Evolutionary conservation across 2,888 invertebrate species (phyloP), one percentile per base, ranked within the genome.

Genomic region (Schrankia costaestrigalis): DNA sequence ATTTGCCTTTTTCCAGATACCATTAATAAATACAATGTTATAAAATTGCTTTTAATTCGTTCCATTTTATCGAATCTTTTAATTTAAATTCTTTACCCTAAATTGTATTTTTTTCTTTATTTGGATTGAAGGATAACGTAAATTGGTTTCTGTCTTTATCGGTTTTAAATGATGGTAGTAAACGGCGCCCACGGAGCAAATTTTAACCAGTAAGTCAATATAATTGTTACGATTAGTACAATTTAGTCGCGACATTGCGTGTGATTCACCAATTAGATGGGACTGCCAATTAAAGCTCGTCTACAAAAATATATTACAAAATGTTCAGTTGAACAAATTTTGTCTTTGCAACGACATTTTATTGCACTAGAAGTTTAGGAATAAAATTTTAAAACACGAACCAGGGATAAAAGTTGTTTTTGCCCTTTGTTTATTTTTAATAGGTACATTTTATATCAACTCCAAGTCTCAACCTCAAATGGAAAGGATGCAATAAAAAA

Each of bases 161-260:
- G 74, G 71, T 56, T 69, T 68, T 65, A 67, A 79, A 77, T 75
- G 64, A 66, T 61, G 57, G 60, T 59, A 70, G 72, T 77, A 70
- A 71, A 71, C 62, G 62, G 71, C 77, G 75, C 80, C 81, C 74
- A 78, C 82, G 48, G 47, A 57, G 50, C 60, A 46, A 73, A 70
- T 71, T 71, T 67, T 51, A 59, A 58, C 71, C 63, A 73, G 76
- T 77, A 65, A 60, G 52, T 65, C 63, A 64, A 66, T 60, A 60
- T 63, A 66, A 71, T 71, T 66, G 62, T 59, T 63, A 49, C 71
- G 66, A 78, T 82, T 78, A 75, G 67, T 54, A 72, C 71, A 74
- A 73, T 77, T 76, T 68, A 65, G 71, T 69, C 61, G 75, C 69
- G 70, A 74, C 70, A 57, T 82, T 56, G 77, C 85, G 78, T 83